phyloP scores from a whole-genome alignment of 2,797 vertebrate genomes.

The Diceros bicornis region DNA sequence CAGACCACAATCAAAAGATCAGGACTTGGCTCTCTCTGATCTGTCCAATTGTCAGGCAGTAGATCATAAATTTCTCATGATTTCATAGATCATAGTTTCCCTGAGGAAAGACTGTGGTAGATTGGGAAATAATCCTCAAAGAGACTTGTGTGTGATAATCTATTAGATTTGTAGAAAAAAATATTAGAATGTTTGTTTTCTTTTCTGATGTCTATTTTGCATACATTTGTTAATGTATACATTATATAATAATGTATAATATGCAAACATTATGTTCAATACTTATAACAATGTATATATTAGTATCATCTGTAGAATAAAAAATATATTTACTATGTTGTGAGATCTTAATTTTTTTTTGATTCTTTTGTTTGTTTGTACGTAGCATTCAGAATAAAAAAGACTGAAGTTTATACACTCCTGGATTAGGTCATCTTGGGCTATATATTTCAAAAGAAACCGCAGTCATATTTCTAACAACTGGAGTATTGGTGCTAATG shows the following conservation, averaged over 20 bases:
- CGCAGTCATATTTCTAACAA: not conserved
- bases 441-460: not conserved
- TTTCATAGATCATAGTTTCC: not conserved
- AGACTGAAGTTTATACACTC: not conserved
- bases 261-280: not conserved
- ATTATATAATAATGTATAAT: not conserved
- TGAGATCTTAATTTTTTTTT: not conserved
- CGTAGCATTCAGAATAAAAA: not conserved
- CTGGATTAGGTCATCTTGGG: not conserved
- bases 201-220: not conserved
- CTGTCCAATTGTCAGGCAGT: not conserved
- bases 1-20: not conserved
- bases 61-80: not conserved
- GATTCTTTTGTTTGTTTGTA: not conserved
- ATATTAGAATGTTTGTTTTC: not conserved
- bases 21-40: not conserved
- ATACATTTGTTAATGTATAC: not conserved
- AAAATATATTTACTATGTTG: not conserved
- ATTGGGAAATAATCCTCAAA: not conserved
- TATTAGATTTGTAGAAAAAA: not conserved
- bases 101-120: not conserved
- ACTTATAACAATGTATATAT: not conserved
- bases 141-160: not conserved
- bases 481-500: not conserved
- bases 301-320: not conserved